phyloP scores from a whole-genome alignment of 1,140 invertebrate species.

The Manduca sexta region DNA sequence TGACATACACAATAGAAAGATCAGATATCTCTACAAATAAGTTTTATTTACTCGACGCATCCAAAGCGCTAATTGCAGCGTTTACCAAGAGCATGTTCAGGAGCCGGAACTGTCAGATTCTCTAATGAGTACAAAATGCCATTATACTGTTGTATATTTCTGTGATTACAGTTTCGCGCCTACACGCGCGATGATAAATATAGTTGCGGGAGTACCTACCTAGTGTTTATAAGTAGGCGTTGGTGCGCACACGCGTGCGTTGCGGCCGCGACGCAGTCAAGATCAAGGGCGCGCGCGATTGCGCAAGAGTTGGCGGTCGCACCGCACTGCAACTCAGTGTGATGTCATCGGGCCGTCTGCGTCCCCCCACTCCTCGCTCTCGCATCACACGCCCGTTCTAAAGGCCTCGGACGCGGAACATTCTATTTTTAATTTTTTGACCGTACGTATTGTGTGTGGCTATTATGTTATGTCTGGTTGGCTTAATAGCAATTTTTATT shows the following conservation, averaged over 20 bases:
- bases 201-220: too few relatives aligned
- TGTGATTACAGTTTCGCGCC: conserved; percentile 55
- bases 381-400: conserved; percentile 42
- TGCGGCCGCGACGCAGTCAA: conserved; percentile 66
- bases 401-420: conserved; percentile 59
- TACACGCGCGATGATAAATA: conserved; percentile 62
- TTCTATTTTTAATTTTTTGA: conserved; percentile 64
- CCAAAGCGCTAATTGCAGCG: conserved; percentile 16
- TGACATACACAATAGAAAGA: too few relatives aligned
- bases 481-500: conserved; percentile 1
- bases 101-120: conserved; percentile 29
- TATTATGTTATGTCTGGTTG: conserved; percentile 4
- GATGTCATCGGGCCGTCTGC: conserved; percentile 61
- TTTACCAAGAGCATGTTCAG: conserved; percentile 17
- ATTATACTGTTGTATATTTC: conserved; percentile 25
- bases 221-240: conserved; percentile 42
- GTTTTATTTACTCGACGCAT: conserved; percentile 4
- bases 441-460: conserved; percentile 21
- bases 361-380: conserved; percentile 29
- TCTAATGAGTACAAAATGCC: conserved; percentile 25
- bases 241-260: conserved; percentile 53
- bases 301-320: conserved; percentile 68
- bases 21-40: too few relatives aligned
- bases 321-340: conserved; percentile 56
- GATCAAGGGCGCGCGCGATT: conserved; percentile 68